Conservation (phyloP, 2,888 invertebrate genomes). For the Ochropleura plecta region DNA sequence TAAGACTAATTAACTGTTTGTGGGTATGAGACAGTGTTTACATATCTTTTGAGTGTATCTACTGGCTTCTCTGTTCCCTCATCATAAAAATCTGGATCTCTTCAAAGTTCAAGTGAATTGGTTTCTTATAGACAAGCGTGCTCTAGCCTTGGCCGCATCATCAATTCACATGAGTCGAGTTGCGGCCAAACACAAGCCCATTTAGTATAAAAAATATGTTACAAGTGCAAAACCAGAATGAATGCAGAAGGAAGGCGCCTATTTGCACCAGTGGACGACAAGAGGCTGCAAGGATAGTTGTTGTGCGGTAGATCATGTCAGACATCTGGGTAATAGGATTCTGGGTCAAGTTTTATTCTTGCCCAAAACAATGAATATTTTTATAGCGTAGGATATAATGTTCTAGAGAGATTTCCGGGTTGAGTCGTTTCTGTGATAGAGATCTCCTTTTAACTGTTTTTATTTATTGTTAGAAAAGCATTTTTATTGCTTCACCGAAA, state of each 20-base stretch:
- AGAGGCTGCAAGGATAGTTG: not conserved
- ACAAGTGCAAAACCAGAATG: not conserved
- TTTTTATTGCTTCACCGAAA: constrained; percentile 8
- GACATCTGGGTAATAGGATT: not conserved
- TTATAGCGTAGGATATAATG: constrained; percentile 10
- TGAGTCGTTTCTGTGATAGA: not conserved
- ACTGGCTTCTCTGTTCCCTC: too few relatives aligned
- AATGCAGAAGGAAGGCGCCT: not conserved
- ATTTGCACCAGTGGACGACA: not conserved
- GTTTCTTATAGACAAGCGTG: too few relatives aligned
- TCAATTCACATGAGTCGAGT: too few relatives aligned
- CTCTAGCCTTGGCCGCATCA: too few relatives aligned
- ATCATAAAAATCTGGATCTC: too few relatives aligned
- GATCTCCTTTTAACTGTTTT: constrained; percentile 17
- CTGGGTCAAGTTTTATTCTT: constrained; percentile 3
- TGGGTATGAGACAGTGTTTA: too few relatives aligned
- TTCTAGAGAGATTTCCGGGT: constrained; percentile 8
- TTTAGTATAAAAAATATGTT: too few relatives aligned
- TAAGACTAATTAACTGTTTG: too few relatives aligned
- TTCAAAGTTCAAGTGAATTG: too few relatives aligned
- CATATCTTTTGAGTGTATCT: too few relatives aligned
- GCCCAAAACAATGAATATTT: constrained; percentile 33
- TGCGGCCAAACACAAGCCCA: too few relatives aligned
- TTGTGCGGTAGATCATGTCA: not conserved
- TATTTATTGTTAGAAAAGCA: constrained; percentile 13